Percentiles rank a stretch among this genome's conserved stretches.
phyloP scores from a whole-genome alignment of 1,140 invertebrate genomes.

The Olivierus martensii region DNA sequence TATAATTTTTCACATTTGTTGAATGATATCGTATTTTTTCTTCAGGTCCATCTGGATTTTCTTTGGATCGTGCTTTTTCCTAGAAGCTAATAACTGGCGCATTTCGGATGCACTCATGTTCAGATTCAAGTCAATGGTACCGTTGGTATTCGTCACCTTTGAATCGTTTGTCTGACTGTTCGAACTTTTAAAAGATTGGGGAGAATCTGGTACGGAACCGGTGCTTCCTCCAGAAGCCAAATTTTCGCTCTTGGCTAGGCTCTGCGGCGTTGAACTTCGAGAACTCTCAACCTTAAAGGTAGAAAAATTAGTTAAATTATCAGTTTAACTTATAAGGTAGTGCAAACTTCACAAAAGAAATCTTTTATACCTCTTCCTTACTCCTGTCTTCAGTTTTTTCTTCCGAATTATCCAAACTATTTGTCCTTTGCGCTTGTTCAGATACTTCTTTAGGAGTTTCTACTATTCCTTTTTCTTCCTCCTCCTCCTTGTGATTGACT shows the following conservation, averaged over 20 bases:
- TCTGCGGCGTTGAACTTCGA: slow-evolving; percentile 15
- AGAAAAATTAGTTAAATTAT: too few species aligned
- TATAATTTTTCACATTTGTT: slow-evolving; percentile 47
- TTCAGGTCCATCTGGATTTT: slow-evolving; percentile 73
- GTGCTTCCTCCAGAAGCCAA: slow-evolving; percentile 1
- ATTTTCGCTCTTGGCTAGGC: not conserved
- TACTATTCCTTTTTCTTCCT: too few species aligned
- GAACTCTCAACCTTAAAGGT: not conserved
- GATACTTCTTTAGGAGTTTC: too few species aligned
- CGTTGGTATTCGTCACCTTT: not conserved
- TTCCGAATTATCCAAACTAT: too few species aligned
- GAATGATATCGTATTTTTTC: slow-evolving; percentile 83
- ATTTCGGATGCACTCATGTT: slow-evolving; percentile 77
- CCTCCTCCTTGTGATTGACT: too few species aligned
- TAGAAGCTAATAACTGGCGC: slow-evolving; percentile 61
- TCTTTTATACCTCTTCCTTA: too few species aligned
- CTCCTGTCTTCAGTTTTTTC: too few species aligned
- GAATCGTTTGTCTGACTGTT: not conserved
- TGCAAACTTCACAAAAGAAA: too few species aligned
- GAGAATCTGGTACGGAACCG: slow-evolving; percentile 10
- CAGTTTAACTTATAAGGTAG: too few species aligned
- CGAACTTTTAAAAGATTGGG: slow-evolving; percentile 13
- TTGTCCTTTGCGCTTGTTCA: too few species aligned
- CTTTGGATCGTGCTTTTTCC: slow-evolving; percentile 75
- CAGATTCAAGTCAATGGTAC: slow-evolving; percentile 42